Evolutionary conservation across 1,140 invertebrate species (phyloP), one percentile per base, ranked within the genome.

Genomic region (Platyura marginata): DNA sequence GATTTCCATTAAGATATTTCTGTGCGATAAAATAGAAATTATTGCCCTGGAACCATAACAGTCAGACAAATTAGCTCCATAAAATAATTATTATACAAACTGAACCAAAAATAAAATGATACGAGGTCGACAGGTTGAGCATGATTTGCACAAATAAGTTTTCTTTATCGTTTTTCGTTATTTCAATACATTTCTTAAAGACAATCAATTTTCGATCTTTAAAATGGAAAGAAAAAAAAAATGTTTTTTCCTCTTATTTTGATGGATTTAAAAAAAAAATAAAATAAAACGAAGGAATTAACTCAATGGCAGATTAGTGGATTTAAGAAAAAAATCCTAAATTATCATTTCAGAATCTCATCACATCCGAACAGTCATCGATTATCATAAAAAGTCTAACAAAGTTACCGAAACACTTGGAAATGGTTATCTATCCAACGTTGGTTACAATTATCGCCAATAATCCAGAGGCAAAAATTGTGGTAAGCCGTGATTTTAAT

Each of bases 381-480:
- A 49, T 47, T 39, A 61, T 61, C 33, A 51, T 61, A 32, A 61
- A 61, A 48, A 51, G 42, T 44, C 42, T 61, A 46, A 48, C 50
- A 41, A 59, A 61, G 44, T 41, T 61, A 40, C 48, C 58, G 11
- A 43, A 46, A 20, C 40, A 54, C 21, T 59, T 93, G 23, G 77
- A 78, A 43, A 70, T 68, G 38, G 75, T 84, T 21, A 72, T 95
- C 20, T 82, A 93, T 62, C 90, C 92, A 2, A 91, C 88, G 1
- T 67, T 97, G 23, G 71, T 92, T 42, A 76, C 81, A 10, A 47
- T 57, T 21, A 59, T 47, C 40, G 52, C 48, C 34, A 48, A 56
- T 40, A 59, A 61, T 53, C 19, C 50, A 0, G 34, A 51, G 3
- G 58, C 55, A 11, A 50, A 52, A 41, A 48, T 53, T 49, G 43